These are phyloP conservation scores for Sitobion miscanthi DNA, from an alignment of 1,140 invertebrate genomes.

Conservation along the genomic window DNA sequence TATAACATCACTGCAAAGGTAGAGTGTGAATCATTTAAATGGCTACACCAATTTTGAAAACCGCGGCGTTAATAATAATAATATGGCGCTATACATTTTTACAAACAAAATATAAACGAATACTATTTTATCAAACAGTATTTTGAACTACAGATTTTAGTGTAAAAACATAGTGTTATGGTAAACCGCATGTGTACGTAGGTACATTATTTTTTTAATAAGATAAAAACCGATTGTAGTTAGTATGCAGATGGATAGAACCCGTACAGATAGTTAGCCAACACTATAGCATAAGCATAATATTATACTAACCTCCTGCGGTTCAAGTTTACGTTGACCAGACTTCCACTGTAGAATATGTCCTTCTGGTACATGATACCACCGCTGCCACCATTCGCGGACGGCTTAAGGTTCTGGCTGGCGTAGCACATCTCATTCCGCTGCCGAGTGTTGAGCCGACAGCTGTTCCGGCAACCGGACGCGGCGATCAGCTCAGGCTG, in stretches of 20 bases:
- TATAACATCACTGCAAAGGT: no score
- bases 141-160: no score
- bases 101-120: no score
- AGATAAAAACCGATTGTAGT: no score
- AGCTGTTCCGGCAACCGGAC: constrained; percentile 57
- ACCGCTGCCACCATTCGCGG: neutral
- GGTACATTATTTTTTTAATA: no score
- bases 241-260: neutral
- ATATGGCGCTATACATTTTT: no score
- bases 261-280: neutral
- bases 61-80: no score
- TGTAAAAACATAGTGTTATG: no score
- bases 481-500: constrained; percentile 67
- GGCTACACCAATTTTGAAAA: neutral
- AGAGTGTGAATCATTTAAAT: neutral
- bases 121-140: no score
- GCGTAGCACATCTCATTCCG: constrained; percentile 41
- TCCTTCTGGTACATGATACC: constrained; percentile 84
- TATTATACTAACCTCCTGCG: constrained; percentile 57
- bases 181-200: no score
- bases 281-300: neutral
- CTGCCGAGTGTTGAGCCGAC: constrained; percentile 60
- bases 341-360: constrained; percentile 84
- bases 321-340: constrained; percentile 68
- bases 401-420: constrained; percentile 47